These are phyloP conservation scores for Mythimna impura DNA, from an alignment of 2,888 invertebrate genomes.

Conservation along the genomic window DNA sequence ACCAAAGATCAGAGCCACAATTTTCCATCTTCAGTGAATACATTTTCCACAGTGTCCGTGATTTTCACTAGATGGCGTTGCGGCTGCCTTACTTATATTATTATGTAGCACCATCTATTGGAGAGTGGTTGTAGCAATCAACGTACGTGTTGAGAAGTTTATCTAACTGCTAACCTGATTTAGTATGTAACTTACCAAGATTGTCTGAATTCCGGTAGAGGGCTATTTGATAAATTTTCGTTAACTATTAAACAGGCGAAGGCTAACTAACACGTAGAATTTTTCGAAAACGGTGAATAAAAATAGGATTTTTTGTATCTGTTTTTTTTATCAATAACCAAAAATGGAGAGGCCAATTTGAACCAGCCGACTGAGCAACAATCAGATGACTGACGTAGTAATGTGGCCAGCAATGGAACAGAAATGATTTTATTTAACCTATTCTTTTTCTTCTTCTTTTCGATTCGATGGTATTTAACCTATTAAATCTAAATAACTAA, in stretches of 20 bases:
- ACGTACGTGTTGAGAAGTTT: not conserved
- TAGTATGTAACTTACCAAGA: not conserved
- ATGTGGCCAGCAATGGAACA: not conserved
- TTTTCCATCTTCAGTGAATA: not conserved
- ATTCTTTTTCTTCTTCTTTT: too few species aligned
- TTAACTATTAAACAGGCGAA: not conserved
- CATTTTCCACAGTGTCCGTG: not conserved
- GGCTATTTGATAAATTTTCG: not conserved
- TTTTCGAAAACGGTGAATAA: too few species aligned
- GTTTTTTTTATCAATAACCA: too few species aligned
- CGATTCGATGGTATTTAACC: too few species aligned
- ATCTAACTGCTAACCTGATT: not conserved
- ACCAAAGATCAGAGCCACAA: not conserved
- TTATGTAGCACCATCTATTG: slow-evolving; percentile 18
- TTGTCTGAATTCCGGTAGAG: slow-evolving; percentile 16
- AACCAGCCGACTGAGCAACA: not conserved
- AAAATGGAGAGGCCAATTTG: too few species aligned
- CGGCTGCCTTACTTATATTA: accelerated
- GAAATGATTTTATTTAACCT: too few species aligned
- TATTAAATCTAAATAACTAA: too few species aligned
- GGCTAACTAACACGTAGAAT: too few species aligned
- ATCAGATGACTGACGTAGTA: too few species aligned
- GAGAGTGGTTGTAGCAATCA: not conserved
- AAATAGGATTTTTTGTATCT: too few species aligned
- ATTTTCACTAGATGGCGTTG: slow-evolving; percentile 22